Conservation (phyloP, 2,888 invertebrate species). For the Erebia palarica region DNA sequence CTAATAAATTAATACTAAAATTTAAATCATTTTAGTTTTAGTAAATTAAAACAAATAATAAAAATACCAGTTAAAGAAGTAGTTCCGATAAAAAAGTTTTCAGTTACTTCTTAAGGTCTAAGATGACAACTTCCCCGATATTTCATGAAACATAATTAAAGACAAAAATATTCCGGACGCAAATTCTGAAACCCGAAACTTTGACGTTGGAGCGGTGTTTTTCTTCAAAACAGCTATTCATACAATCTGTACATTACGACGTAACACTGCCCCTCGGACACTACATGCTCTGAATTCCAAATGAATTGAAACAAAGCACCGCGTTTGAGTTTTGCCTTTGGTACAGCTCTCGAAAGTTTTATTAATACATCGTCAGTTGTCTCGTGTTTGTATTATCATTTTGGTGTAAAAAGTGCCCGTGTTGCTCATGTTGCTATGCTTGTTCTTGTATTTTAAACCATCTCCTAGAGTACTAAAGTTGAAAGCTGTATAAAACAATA, state of each 20-base stretch:
- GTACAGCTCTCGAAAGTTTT: slow-evolving; percentile 52
- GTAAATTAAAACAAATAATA: no score
- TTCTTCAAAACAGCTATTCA: slow-evolving; percentile 22
- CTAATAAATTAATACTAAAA: no score
- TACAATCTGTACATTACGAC: slow-evolving; percentile 36
- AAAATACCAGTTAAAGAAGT: no score
- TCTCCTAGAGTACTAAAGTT: neutral
- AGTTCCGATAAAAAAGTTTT: no score
- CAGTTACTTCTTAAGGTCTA: no score
- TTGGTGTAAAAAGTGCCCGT: slow-evolving; percentile 39
- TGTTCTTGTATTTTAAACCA: slow-evolving; percentile 8
- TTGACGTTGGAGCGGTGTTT: slow-evolving; percentile 11
- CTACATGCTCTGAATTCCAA: slow-evolving; percentile 61
- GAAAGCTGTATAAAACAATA: neutral
- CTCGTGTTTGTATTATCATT: slow-evolving; percentile 46
- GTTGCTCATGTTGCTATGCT: neutral
- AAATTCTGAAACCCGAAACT: slow-evolving; percentile 26
- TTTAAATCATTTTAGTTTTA: no score
- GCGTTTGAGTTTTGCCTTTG: slow-evolving; percentile 55
- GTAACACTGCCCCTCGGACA: slow-evolving; percentile 45
- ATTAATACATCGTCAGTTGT: slow-evolving; percentile 55
- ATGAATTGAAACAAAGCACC: slow-evolving; percentile 58
- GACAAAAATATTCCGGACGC: slow-evolving; percentile 9
- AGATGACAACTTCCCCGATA: neutral
- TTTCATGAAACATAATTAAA: slow-evolving; percentile 12